Conservation (phyloP, 2,113 vertebrate genomes). For the Callipepla squamata region DNA sequence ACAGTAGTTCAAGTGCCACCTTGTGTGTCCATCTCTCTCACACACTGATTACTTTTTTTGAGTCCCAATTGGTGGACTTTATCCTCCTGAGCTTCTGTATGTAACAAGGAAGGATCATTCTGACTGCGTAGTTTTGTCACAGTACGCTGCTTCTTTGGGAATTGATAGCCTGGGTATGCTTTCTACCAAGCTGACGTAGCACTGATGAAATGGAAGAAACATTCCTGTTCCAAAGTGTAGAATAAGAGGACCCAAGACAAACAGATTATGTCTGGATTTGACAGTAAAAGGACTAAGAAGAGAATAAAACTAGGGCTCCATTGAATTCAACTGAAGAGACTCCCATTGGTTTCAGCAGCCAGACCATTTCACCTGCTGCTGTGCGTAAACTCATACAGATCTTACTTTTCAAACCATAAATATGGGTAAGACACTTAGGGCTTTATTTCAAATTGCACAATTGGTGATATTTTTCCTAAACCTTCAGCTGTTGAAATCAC, state of each 20-base stretch:
- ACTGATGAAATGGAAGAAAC: not conserved
- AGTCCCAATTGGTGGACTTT: not conserved
- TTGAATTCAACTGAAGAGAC: not conserved
- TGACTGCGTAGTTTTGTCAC: not conserved
- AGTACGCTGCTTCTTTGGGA: not conserved
- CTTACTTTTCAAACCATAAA: not conserved
- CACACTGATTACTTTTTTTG: not conserved
- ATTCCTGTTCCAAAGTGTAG: not conserved
- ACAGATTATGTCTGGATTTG: not conserved
- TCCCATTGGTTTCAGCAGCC: not conserved
- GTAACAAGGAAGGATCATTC: not conserved
- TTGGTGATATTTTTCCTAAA: not conserved
- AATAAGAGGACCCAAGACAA: not conserved
- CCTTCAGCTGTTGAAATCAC: not conserved
- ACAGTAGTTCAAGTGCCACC: not conserved
- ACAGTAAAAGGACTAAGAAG: not conserved
- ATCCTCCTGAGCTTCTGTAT: not conserved
- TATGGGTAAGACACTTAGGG: not conserved
- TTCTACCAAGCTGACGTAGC: not conserved
- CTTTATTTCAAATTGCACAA: not conserved
- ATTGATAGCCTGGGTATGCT: not conserved
- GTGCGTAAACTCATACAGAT: not conserved
- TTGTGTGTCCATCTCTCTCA: constrained; percentile 3
- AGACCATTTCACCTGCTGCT: not conserved
- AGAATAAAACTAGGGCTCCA: not conserved